These are phyloP conservation scores for Rattus rattus DNA, from an alignment of 2,113 vertebrate genomes.

Conservation along the genomic window DNA sequence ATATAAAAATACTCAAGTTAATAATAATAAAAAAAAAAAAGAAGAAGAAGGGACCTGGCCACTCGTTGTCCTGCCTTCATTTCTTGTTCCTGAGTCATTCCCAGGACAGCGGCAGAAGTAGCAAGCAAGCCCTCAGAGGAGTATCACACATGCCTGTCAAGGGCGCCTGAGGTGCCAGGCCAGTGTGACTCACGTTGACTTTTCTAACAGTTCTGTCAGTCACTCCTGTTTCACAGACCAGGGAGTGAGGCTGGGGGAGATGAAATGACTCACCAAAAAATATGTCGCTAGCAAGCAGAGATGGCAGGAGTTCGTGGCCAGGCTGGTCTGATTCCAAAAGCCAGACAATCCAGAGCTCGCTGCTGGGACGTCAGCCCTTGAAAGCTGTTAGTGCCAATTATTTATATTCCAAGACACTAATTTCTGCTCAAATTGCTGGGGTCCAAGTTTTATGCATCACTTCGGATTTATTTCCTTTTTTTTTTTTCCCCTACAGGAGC, in stretches of 20 bases:
- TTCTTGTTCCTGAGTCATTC: background rate
- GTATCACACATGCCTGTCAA: background rate
- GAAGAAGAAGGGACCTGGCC: background rate
- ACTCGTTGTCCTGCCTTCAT: background rate
- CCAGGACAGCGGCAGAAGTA: background rate
- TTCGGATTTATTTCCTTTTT: slow-evolving; percentile 57
- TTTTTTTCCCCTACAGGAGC: background rate
- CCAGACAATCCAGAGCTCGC: background rate
- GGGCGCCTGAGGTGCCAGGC: background rate
- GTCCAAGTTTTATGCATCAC: slow-evolving; percentile 34
- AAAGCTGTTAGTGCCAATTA: slow-evolving; percentile 12
- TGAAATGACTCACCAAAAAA: slow-evolving; percentile 7
- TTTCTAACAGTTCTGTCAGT: background rate
- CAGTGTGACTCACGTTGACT: background rate
- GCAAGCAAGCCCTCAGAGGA: background rate
- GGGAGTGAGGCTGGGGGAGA: background rate
- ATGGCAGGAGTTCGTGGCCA: background rate
- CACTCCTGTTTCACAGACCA: background rate
- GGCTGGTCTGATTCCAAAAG: background rate
- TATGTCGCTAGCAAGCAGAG: background rate
- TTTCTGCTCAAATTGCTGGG: background rate
- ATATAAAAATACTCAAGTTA: too few relatives aligned
- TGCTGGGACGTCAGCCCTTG: background rate
- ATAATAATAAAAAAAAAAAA: too few relatives aligned
- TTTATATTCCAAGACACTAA: slow-evolving; percentile 36